Base-by-base conservation (phyloP, 2,113 vertebrate genomes). In the Sylvilagus bachmani region DNA sequence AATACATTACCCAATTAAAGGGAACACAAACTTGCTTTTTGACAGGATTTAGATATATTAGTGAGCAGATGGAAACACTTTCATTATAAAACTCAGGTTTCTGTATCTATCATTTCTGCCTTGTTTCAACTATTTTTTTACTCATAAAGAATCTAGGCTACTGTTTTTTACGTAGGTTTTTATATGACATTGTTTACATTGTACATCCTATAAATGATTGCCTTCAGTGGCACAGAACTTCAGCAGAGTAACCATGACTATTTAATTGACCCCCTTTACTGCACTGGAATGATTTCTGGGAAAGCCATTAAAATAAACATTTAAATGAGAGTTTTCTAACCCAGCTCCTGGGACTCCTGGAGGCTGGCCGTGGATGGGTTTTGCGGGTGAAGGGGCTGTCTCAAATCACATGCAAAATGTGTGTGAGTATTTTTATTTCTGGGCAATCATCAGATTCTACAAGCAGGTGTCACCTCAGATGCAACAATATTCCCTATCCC, bases 401-500 rank as follows among this genome's bases (percentile, higher is more conserved):
- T 94, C 33, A 96, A 85, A 89, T 64, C 75, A 17, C 70, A 86
- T 6, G 12, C 29, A 61, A 95, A 71, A 74, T 81, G 61, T 62
- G 31, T 55, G n/a, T 67, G 51, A 87, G 62, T 91, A 84, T 62
- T 93, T 24, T 75, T 58, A 58, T 78, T 91, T 81, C 24, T 77
- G 29, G 64, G 69, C 36, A 84, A 7, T 84, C 33, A 95, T 92
- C 27, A 86, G 25, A 27, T 78, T 82, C 44, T 81, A 86, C 19
- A 91, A 36, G 10, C 44, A 33, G 10, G n/a, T 84, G 6, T 93
- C 25, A 19, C 85, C 49, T 83, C 79, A 91, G 77, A 93, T 74
- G 8, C 22, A 79, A 58, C 17, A 27, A 70, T 31, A 67, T 1
- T 73, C 17, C 31, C 17, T 88, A 86, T 8, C 22, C 24, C 38